Conservation (phyloP, 2,113 vertebrate genomes). For the Coregonus clupeaformis region DNA sequence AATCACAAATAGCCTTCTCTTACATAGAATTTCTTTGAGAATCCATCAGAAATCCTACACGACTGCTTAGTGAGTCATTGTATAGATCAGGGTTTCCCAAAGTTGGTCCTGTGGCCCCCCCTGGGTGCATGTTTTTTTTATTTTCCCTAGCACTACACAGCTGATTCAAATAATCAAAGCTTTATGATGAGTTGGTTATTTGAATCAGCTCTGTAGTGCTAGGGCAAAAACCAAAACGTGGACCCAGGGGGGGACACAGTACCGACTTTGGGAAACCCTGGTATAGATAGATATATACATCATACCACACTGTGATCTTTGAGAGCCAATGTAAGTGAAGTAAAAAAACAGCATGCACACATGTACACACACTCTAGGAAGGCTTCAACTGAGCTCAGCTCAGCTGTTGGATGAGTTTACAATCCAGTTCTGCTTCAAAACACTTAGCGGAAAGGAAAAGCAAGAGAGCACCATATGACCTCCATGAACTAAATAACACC, state of each 20-base stretch:
- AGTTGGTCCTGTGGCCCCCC: too few species aligned
- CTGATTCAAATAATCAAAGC: too few species aligned
- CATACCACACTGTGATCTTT: not conserved
- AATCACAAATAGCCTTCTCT: not conserved
- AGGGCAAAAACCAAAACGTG: too few species aligned
- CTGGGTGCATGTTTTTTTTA: too few species aligned
- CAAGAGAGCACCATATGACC: too few species aligned
- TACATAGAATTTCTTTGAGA: not conserved
- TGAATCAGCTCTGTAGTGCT: too few species aligned
- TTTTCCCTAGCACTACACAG: not conserved
- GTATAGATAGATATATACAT: not conserved
- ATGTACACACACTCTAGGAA: too few species aligned
- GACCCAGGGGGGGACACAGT: too few species aligned
- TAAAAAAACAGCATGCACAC: not conserved
- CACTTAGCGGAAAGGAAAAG: not conserved
- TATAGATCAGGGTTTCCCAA: too few species aligned
- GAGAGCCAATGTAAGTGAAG: not conserved
- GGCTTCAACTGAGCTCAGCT: too few species aligned
- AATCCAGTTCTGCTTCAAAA: not conserved
- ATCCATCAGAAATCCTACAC: not conserved
- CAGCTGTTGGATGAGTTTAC: not conserved
- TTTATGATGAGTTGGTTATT: too few species aligned
- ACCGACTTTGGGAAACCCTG: not conserved
- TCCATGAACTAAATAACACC: not conserved
- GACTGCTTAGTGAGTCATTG: not conserved